Base-by-base conservation (phyloP, 2,113 vertebrate species). In the Sphyrna mokarran region DNA sequence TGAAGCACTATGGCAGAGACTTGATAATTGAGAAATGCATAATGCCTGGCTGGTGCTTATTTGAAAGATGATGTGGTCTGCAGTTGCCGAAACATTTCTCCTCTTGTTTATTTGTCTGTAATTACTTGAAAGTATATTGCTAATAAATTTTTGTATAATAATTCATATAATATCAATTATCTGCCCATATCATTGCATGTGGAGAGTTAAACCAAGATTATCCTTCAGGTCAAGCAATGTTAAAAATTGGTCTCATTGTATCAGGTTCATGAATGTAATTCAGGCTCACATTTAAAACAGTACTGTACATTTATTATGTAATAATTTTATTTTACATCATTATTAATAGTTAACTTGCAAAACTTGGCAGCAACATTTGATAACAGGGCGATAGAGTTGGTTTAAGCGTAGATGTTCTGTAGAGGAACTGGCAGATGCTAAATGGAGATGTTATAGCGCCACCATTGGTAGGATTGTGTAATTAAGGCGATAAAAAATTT, bases 311-410 rank as follows among this genome's bases (percentile, higher is more conserved):
- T 54, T 58, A 58, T 87, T 58, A 23, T 58, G 11, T 61, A 14
- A 61, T 58, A 89, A 89, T 90, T 63, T 54, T 4, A 33, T 90
- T 90, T 90, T 61, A 61, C 61, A 90, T 90, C 54, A 90, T 90
- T 20, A 20, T 83, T 90, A 61, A 61, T 29, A 33, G 54, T 90
- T 58, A 90, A 61, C 10, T 61, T 61, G 54, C 26, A 61, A 58
- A 58, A 89, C 29, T 33, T 90, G 58, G 6, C 54, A n/a, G 26
- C 29, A 89, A 23, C 29, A 61, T 14, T 16, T 20, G 61, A 93
- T 76, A 37, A 5, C 33, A 93, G 14, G n/a, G 33, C 37, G 7
- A 23, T 87, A 48, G 29, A 22, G 10, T 26, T 90, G 54, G 87
- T n/a, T 90, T 26, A 29, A 29, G 13, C 13, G 54, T 58, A 10